phyloP scores from a whole-genome alignment of 2,888 invertebrate genomes.

The Andrena haemorrhoa region DNA sequence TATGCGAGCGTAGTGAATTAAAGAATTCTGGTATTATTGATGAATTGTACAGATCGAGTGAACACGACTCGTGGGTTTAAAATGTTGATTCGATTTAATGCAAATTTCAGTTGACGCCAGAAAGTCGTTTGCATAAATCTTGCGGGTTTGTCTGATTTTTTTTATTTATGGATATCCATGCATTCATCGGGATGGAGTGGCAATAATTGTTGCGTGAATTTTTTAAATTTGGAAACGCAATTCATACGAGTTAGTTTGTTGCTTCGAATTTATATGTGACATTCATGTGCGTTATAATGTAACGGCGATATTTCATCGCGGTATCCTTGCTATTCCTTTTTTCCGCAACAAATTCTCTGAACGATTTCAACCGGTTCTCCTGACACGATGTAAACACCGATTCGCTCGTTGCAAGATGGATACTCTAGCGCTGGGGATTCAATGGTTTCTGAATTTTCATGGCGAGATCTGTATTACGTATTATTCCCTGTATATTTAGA shows the following conservation, averaged over 20 bases:
- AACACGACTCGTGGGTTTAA: background rate
- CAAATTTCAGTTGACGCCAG: slow-evolving; percentile 2
- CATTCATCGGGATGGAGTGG: background rate
- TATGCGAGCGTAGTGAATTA: too few relatives aligned
- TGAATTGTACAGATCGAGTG: background rate
- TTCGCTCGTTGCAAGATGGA: slow-evolving; percentile 28
- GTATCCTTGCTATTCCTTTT: slow-evolving; percentile 20
- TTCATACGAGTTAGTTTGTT: background rate
- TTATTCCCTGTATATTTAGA: too few relatives aligned
- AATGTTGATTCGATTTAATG: background rate
- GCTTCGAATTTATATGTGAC: background rate
- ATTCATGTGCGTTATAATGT: background rate
- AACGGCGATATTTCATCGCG: slow-evolving; percentile 24
- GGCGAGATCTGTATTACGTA: background rate
- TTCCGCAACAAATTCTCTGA: slow-evolving; percentile 49
- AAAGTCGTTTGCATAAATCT: background rate
- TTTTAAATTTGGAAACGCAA: background rate
- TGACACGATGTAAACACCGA: slow-evolving; percentile 54
- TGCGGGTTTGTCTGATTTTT: background rate
- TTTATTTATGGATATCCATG: background rate
- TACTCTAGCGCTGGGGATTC: slow-evolving; percentile 7
- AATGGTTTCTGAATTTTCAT: slow-evolving; percentile 2
- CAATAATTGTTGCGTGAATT: background rate
- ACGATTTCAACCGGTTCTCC: slow-evolving; percentile 56
- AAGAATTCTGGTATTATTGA: too few relatives aligned